A percentile compares a stretch with the other conserved stretches of the same genome.
These are phyloP conservation scores for Penaeus indicus DNA, from an alignment of 1,140 invertebrate genomes.

Conservation along the genomic window DNA sequence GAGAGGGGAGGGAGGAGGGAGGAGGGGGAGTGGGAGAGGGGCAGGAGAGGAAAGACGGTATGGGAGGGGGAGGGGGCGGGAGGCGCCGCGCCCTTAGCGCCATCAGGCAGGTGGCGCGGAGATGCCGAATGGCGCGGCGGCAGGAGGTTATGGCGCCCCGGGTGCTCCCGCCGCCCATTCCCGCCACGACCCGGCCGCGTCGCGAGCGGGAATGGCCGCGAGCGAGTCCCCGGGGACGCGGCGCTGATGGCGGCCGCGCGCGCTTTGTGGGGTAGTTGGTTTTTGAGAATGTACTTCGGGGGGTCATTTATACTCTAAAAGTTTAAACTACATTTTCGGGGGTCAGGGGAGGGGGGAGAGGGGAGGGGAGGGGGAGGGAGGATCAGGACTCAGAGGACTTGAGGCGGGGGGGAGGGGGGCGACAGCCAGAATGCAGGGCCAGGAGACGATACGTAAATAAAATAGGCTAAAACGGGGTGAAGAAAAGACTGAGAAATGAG, in stretches of 20 bases:
- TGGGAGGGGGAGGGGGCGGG: background rate
- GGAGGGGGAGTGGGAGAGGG: background rate
- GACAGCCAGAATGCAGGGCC: background rate
- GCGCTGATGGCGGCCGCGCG: slow-evolving; percentile 23
- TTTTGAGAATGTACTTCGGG: slow-evolving; percentile 46
- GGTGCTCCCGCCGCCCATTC: background rate
- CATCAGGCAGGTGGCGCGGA: background rate
- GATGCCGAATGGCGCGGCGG: background rate
- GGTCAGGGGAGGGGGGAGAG: background rate
- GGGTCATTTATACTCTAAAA: slow-evolving; percentile 59
- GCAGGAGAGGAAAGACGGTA: background rate
- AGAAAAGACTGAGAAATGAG: background rate
- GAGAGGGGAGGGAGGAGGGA: background rate
- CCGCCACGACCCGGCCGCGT: slow-evolving; percentile 1
- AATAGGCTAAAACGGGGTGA: background rate
- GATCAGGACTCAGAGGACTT: background rate
- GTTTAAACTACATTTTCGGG: slow-evolving; percentile 55
- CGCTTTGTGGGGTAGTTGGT: slow-evolving; percentile 45
- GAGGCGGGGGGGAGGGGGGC: background rate
- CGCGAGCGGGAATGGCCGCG: slow-evolving; percentile 22
- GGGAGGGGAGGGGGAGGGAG: background rate
- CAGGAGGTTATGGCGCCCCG: background rate
- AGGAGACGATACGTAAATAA: background rate
- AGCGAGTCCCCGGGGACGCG: slow-evolving; percentile 4
- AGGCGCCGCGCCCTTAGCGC: background rate